phyloP scores from a whole-genome alignment of 2,797 vertebrate species.

The Tadarida brasiliensis region DNA sequence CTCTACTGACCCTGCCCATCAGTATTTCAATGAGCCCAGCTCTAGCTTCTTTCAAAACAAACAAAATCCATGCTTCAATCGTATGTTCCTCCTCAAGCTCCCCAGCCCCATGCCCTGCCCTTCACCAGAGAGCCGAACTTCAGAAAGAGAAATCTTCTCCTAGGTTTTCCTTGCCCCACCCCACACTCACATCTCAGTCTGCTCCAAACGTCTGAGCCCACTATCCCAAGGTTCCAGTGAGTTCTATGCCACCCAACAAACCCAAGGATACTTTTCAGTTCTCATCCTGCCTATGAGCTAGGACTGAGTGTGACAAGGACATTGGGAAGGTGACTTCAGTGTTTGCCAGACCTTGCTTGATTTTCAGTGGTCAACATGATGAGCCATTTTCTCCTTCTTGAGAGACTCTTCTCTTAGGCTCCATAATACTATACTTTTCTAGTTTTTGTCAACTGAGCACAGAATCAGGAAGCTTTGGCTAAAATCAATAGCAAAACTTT shows the following conservation, averaged over 20 bases:
- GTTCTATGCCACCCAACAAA: not conserved
- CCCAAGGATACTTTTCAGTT: not conserved
- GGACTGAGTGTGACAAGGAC: not conserved
- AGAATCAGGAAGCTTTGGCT: not conserved
- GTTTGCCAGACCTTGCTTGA: not conserved
- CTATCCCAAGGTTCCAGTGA: not conserved
- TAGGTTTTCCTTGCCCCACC: not conserved
- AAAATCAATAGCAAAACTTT: not conserved
- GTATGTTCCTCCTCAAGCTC: not conserved
- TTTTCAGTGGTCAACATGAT: not conserved
- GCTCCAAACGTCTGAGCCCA: not conserved
- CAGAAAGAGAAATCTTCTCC: not conserved
- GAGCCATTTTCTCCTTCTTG: not conserved
- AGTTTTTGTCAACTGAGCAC: not conserved
- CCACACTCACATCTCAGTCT: not conserved
- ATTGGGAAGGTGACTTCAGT: fast-evolving
- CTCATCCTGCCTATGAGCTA: not conserved
- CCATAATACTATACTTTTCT: not conserved
- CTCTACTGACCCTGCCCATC: not conserved
- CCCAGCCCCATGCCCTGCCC: not conserved
- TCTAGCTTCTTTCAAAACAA: not conserved
- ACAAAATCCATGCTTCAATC: not conserved
- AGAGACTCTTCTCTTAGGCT: not conserved
- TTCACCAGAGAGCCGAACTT: not conserved
- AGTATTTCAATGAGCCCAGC: not conserved